A percentile compares a stretch with the other conserved stretches of the same genome.
Conservation (phyloP, 2,113 vertebrate species). For the Cyprinodon brontotheroides region DNA sequence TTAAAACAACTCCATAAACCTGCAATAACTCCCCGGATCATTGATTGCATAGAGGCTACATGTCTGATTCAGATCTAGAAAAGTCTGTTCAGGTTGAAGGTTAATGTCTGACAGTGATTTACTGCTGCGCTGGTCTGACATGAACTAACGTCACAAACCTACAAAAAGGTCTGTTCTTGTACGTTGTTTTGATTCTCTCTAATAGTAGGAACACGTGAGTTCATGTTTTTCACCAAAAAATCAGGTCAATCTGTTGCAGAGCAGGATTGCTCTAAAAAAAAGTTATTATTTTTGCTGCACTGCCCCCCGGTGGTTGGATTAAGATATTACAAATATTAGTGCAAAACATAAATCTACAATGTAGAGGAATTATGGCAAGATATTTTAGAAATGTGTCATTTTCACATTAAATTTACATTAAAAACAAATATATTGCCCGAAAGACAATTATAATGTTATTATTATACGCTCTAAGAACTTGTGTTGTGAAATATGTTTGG, state of each 20-base stretch:
- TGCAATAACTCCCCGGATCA: too few relatives aligned
- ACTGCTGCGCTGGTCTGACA: too few relatives aligned
- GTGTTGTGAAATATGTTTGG: neutral
- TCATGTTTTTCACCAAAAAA: slow-evolving; percentile 57
- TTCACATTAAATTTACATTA: neutral
- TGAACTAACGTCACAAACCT: too few relatives aligned
- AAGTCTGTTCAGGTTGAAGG: too few relatives aligned
- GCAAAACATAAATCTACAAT: neutral
- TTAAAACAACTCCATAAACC: too few relatives aligned
- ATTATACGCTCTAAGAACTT: neutral
- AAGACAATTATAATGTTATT: neutral
- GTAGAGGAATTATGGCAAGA: neutral
- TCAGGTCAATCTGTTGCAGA: slow-evolving; percentile 71
- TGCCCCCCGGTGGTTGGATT: slow-evolving; percentile 50
- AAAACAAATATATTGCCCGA: neutral
- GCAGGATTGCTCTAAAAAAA: neutral
- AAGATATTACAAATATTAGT: slow-evolving; percentile 9
- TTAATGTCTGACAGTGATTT: too few relatives aligned
- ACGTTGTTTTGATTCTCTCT: neutral
- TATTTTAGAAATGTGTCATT: neutral
- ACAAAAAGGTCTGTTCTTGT: too few relatives aligned
- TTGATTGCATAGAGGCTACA: too few relatives aligned
- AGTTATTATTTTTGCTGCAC: neutral
- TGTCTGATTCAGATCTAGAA: too few relatives aligned
- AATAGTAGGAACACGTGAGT: neutral